Percentiles rank a stretch among this genome's conserved stretches.
phyloP scores from a whole-genome alignment of 2,113 vertebrate genomes.

The Daubentonia madagascariensis region DNA sequence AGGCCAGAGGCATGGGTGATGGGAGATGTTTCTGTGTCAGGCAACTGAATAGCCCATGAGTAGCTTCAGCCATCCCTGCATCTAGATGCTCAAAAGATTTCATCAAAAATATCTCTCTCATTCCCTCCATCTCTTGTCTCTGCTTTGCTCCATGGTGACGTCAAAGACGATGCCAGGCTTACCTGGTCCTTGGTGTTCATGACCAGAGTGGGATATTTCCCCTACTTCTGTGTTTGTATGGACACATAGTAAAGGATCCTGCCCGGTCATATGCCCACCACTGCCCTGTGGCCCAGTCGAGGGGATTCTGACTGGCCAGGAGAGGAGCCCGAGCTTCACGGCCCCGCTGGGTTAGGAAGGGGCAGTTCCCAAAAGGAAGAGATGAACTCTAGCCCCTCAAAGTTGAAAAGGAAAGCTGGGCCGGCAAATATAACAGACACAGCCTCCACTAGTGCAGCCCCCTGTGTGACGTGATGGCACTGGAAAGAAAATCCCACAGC shows the following conservation, averaged over 20 bases:
- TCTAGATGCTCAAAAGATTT: neutral
- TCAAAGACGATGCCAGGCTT: neutral
- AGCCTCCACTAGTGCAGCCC: no score
- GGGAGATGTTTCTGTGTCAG: neutral
- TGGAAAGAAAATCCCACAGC: neutral
- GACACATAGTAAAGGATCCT: neutral
- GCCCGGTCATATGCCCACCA: neutral
- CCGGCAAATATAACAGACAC: neutral
- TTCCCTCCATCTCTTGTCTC: neutral
- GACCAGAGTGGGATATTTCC: neutral
- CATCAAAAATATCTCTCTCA: neutral
- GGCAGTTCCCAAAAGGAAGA: neutral
- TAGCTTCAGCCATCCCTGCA: neutral
- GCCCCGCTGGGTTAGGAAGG: neutral
- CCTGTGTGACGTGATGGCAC: neutral
- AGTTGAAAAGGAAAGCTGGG: neutral
- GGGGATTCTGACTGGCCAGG: neutral
- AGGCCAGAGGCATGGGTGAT: fast-evolving
- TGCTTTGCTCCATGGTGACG: neutral
- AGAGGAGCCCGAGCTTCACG: neutral
- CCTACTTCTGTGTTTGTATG: neutral
- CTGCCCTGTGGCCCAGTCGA: neutral
- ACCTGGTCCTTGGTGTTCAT: neutral
- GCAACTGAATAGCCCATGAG: neutral
- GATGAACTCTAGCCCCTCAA: neutral